Evolutionary conservation across 2,888 invertebrate genomes (phyloP).

Genomic region (Flexamia atlantica): DNA sequence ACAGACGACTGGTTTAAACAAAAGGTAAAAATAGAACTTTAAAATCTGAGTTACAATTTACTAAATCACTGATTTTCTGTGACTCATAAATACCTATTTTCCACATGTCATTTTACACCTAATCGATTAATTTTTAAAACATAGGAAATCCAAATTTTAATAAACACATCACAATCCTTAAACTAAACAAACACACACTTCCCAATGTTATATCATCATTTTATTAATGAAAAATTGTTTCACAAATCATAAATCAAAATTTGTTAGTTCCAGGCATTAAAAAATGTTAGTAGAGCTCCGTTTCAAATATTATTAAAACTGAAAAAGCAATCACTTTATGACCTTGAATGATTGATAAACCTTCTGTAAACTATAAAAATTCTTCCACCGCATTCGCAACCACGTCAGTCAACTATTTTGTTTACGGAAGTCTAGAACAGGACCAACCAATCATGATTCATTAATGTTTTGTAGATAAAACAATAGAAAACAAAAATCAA

Average conservation of each 20-base stretch:
- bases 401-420: neutral
- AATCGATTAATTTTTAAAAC: too few relatives aligned
- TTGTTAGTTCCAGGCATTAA: neutral
- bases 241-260: neutral
- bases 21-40: too few relatives aligned
- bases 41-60: too few relatives aligned
- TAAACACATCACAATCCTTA: too few relatives aligned
- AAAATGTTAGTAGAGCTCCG: neutral
- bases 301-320: neutral
- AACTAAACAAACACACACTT: neutral
- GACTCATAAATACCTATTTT: too few relatives aligned
- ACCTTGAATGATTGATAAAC: neutral
- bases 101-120: too few relatives aligned
- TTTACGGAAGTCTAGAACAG: slow-evolving; percentile 24
- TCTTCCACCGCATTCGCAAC: neutral
- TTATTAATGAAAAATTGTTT: neutral
- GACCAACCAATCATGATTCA: neutral
- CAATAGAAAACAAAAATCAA: neutral
- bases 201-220: neutral
- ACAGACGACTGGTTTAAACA: too few relatives aligned
- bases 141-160: too few relatives aligned
- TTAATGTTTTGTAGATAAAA: neutral
- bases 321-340: neutral
- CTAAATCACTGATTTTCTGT: too few relatives aligned
- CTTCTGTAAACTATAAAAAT: neutral